These are phyloP conservation scores for Notolepis coatsorum DNA, from an alignment of 2,797 vertebrate genomes.

Conservation along the genomic window DNA sequence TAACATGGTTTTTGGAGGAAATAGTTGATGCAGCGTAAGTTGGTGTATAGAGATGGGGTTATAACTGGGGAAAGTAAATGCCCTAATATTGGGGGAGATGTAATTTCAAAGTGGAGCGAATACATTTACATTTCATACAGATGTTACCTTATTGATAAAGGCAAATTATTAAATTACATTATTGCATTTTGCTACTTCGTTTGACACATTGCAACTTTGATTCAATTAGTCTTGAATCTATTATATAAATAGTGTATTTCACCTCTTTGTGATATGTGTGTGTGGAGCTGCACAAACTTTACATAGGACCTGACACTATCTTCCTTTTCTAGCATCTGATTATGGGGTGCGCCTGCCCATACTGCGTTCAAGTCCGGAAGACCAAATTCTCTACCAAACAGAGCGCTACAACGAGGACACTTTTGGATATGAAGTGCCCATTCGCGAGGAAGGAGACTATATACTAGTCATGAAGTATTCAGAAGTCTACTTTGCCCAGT, in stretches of 20 bases:
- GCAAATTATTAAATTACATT: no score
- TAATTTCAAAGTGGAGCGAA: conserved; percentile 2
- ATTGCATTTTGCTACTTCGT: no score
- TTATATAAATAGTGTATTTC: no score
- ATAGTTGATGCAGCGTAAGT: conserved; percentile 45
- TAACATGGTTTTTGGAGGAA: conserved; percentile 45
- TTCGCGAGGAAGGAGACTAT: conserved; percentile 97
- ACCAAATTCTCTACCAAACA: conserved; percentile 97
- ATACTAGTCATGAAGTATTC: conserved; percentile 97
- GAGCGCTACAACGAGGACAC: conserved; percentile 98
- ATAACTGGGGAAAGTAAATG: no score
- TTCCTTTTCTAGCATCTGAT: conserved; percentile 87
- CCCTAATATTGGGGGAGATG: not conserved
- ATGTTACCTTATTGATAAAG: no score
- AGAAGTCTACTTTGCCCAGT: conserved; percentile 98
- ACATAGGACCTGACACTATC: conserved; percentile 18
- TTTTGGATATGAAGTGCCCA: conserved; percentile 96
- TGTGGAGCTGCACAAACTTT: conserved; percentile 2
- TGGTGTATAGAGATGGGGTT: conserved; percentile 19
- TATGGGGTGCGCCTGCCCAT: conserved; percentile 98
- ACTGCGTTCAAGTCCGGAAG: conserved; percentile 92
- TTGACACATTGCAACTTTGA: no score
- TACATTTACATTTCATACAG: not conserved
- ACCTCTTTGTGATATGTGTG: not conserved
- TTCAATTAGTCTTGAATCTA: no score